Percentiles rank a stretch among this genome's conserved stretches.
Conservation (phyloP, 2,113 vertebrate species). For the Python bivittatus region DNA sequence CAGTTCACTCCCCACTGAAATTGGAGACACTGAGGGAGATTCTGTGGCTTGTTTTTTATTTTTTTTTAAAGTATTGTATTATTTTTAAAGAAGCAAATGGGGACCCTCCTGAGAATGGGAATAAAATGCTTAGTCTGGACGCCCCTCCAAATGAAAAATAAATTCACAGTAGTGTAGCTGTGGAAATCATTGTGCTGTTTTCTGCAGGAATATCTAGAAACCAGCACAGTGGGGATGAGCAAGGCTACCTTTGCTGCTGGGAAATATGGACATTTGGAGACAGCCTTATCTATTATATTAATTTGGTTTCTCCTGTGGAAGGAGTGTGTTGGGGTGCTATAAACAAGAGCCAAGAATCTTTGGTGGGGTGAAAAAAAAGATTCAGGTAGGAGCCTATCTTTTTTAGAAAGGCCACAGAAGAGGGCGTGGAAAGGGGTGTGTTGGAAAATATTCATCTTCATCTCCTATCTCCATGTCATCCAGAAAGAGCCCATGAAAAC, state of each 20-base stretch:
- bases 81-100: not conserved
- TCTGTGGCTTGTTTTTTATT: not conserved
- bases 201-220: not conserved
- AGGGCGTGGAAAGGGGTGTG: not conserved
- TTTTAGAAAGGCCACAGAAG: not conserved
- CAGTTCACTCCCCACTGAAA: not conserved
- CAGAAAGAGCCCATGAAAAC: not conserved
- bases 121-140: not conserved
- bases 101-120: not conserved
- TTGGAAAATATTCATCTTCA: not conserved
- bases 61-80: not conserved
- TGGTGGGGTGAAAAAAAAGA: not conserved
- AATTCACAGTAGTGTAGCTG: not conserved
- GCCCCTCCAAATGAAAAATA: not conserved
- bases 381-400: not conserved
- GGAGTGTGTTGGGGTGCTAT: not conserved
- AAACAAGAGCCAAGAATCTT: not conserved
- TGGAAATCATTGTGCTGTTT: not conserved
- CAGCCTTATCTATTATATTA: not conserved
- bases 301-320: not conserved
- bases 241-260: not conserved
- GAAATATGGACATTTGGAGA: not conserved
- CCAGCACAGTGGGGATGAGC: not conserved
- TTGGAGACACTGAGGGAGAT: not conserved
- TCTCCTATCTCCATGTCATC: not conserved